These are phyloP conservation scores for Torymus tubicola DNA, from an alignment of 2,888 invertebrate species.

Conservation along the genomic window DNA sequence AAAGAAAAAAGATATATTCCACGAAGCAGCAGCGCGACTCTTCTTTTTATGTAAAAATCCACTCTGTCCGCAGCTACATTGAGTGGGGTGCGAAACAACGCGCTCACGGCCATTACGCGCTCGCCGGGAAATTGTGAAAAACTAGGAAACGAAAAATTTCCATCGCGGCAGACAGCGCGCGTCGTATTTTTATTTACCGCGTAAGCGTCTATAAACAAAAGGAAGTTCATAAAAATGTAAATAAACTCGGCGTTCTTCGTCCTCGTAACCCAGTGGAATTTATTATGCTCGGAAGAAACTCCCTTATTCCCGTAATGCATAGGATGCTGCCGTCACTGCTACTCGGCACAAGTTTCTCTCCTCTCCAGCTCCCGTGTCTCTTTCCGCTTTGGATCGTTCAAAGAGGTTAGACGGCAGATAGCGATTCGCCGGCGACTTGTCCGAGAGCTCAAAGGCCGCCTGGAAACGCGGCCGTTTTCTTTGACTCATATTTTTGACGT, in stretches of 20 bases:
- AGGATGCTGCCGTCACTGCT: not conserved
- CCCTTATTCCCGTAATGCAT: slow-evolving; percentile 35
- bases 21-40: not conserved
- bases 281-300: slow-evolving; percentile 18
- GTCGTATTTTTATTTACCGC: not conserved
- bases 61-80: slow-evolving; percentile 5
- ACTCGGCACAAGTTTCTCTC: too few relatives aligned
- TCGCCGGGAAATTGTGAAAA: too few relatives aligned
- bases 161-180: too few relatives aligned
- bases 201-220: not conserved
- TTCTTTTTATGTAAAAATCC: not conserved
- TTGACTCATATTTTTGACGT: slow-evolving; percentile 60
- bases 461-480: slow-evolving; percentile 12
- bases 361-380: too few relatives aligned
- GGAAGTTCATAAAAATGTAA: slow-evolving; percentile 41
- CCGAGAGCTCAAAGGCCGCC: too few relatives aligned
- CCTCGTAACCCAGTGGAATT: not conserved
- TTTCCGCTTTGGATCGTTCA: too few relatives aligned
- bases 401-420: too few relatives aligned
- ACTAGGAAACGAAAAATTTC: too few relatives aligned
- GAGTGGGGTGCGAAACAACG: not conserved
- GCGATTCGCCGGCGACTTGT: too few relatives aligned
- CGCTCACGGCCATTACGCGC: too few relatives aligned
- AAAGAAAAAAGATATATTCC: not conserved
- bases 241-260: slow-evolving; percentile 9